Evolutionary conservation across 1,140 invertebrate genomes (phyloP).

Genomic region (Daktulosphaira vitifoliae): DNA sequence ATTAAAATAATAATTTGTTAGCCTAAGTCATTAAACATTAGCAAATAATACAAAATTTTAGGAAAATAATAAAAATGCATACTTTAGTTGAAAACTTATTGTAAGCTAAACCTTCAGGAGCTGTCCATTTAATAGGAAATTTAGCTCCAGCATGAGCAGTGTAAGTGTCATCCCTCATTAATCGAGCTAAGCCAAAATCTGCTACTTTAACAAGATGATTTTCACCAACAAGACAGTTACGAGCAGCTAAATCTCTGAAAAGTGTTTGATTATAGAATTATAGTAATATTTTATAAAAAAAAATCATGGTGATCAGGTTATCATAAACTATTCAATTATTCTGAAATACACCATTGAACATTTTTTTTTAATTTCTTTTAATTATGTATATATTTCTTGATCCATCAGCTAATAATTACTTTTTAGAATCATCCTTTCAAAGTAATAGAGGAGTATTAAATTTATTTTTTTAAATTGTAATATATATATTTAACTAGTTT

Average conservation of each 20-base stretch:
- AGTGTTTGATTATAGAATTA: constrained; percentile 3
- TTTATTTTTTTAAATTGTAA: too few species aligned
- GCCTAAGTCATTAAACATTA: too few species aligned
- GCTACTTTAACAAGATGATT: constrained; percentile 74
- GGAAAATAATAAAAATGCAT: constrained; percentile 23
- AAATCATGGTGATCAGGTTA: background rate
- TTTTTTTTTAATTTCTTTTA: too few species aligned
- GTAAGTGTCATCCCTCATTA: constrained; percentile 96
- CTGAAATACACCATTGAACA: too few species aligned
- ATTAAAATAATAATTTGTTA: background rate
- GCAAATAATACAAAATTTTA: background rate
- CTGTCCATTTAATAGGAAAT: constrained; percentile 99
- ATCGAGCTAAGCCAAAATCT: constrained; percentile 93
- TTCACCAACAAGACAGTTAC: constrained; percentile 97
- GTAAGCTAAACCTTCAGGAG: constrained; percentile 95
- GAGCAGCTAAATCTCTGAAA: constrained; percentile 85
- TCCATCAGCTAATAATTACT: too few species aligned
- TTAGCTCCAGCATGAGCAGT: constrained; percentile 97
- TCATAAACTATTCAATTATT: too few species aligned
- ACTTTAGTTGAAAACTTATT: constrained; percentile 97
- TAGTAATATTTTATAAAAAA: background rate
- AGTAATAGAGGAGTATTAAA: too few species aligned
- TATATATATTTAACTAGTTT: too few species aligned
- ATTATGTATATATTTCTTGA: too few species aligned
- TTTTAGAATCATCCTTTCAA: too few species aligned